Evolutionary conservation across 2,113 vertebrate species (phyloP).

Genomic region (Oceanites oceanicus): DNA sequence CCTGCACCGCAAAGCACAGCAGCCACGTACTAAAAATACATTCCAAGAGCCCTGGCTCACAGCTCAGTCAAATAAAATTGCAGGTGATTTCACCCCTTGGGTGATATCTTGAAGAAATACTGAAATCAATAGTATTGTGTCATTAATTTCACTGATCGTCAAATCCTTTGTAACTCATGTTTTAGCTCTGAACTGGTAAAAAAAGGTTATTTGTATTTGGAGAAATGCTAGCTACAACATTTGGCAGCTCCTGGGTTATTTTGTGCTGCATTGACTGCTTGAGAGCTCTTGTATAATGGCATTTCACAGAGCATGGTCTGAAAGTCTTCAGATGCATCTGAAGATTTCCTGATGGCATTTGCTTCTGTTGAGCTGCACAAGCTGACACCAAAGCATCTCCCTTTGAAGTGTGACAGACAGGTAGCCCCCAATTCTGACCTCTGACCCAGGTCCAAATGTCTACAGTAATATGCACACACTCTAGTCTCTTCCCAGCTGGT

Average conservation of each 20-base stretch:
- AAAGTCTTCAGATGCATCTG: background rate
- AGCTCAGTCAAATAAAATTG: background rate
- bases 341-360: background rate
- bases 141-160: background rate
- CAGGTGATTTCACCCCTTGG: background rate
- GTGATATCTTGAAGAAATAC: background rate
- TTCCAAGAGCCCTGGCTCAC: background rate
- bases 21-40: background rate
- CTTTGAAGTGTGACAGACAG: background rate
- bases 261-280: background rate
- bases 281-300: background rate
- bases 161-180: background rate
- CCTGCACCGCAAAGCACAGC: background rate
- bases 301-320: background rate
- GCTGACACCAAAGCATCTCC: background rate
- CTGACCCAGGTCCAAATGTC: background rate
- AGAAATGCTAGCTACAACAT: background rate
- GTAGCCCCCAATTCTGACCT: background rate
- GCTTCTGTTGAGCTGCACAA: background rate
- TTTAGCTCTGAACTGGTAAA: background rate
- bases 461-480: background rate
- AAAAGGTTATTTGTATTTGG: background rate
- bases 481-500: background rate
- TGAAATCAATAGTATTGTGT: background rate
- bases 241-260: background rate